phyloP scores from a whole-genome alignment of 92 coral and sea anemone species.

The Epizoanthus rinbou region DNA sequence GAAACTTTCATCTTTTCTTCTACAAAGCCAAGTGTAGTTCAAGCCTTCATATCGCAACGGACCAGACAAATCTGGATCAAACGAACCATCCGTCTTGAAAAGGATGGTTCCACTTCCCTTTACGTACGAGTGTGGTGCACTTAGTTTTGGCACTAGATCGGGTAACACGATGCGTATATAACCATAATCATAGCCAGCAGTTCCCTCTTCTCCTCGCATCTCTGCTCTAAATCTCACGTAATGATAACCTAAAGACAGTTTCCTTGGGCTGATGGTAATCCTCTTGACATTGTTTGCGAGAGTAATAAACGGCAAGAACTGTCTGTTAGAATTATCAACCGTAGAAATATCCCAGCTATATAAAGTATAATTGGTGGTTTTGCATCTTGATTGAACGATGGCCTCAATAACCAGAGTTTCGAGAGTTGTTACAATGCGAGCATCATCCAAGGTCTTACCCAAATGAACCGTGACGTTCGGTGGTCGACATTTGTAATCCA shows the following conservation, averaged over 20 bases:
- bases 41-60: slow-evolving; percentile 41
- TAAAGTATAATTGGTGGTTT: slow-evolving; percentile 47
- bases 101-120: slow-evolving; percentile 64
- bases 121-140: slow-evolving; percentile 52
- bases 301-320: slow-evolving; percentile 44
- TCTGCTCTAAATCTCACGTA: slow-evolving; percentile 64
- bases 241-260: slow-evolving; percentile 54
- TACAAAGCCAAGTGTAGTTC: slow-evolving; percentile 71
- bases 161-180: slow-evolving; percentile 67
- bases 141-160: slow-evolving; percentile 59
- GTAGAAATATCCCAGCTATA: slow-evolving; percentile 62
- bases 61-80: slow-evolving; percentile 60
- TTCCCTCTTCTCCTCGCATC: slow-evolving; percentile 79
- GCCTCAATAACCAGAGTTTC: slow-evolving; percentile 47
- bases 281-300: slow-evolving; percentile 45
- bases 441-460: slow-evolving; percentile 47
- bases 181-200: slow-evolving; percentile 69
- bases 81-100: slow-evolving; percentile 65
- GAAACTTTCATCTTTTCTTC: slow-evolving; percentile 65
- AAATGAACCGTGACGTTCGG: slow-evolving; percentile 65
- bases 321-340: slow-evolving; percentile 53
- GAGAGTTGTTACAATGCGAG: slow-evolving; percentile 51
- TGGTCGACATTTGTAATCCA: slow-evolving; percentile 76
- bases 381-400: slow-evolving; percentile 53
- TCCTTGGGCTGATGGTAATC: slow-evolving; percentile 51